Conservation (phyloP, 2,113 vertebrate species). For the Datnioides undecimradiatus region DNA sequence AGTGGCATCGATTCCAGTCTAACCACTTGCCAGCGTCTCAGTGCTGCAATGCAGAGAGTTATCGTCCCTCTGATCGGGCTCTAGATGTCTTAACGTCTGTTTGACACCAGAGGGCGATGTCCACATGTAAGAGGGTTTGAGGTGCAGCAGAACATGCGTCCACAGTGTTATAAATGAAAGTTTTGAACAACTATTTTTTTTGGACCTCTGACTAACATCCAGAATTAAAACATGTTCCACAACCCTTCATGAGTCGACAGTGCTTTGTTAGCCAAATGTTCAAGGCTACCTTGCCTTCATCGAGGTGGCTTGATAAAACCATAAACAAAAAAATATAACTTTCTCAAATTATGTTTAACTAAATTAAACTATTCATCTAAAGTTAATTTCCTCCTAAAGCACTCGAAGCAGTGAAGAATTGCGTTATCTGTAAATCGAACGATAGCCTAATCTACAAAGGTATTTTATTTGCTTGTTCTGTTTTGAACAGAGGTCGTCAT, state of each 20-base stretch:
- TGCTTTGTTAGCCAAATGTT: neutral
- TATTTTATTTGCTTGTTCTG: neutral
- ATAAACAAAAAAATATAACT: neutral
- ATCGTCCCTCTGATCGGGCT: slow-evolving; percentile 18
- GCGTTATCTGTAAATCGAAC: neutral
- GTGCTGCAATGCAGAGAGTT: slow-evolving; percentile 84
- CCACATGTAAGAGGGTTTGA: slow-evolving; percentile 38
- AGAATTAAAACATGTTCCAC: neutral
- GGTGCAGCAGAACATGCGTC: slow-evolving; percentile 1
- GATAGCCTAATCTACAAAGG: neutral
- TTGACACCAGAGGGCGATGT: slow-evolving; percentile 79
- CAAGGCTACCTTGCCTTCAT: neutral
- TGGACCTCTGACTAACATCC: neutral
- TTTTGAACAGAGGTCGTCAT: neutral
- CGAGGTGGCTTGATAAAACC: neutral
- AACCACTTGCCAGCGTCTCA: slow-evolving; percentile 45
- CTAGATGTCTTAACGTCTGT: slow-evolving; percentile 28
- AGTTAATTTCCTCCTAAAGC: too few species aligned
- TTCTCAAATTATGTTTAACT: neutral
- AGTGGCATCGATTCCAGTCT: slow-evolving; percentile 37
- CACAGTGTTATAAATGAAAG: neutral
- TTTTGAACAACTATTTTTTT: neutral
- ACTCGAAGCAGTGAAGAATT: too few species aligned
- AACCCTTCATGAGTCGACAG: neutral
- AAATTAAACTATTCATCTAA: neutral